phyloP scores from a whole-genome alignment of 2,113 vertebrate species.

The Sclerurus mexicanus region DNA sequence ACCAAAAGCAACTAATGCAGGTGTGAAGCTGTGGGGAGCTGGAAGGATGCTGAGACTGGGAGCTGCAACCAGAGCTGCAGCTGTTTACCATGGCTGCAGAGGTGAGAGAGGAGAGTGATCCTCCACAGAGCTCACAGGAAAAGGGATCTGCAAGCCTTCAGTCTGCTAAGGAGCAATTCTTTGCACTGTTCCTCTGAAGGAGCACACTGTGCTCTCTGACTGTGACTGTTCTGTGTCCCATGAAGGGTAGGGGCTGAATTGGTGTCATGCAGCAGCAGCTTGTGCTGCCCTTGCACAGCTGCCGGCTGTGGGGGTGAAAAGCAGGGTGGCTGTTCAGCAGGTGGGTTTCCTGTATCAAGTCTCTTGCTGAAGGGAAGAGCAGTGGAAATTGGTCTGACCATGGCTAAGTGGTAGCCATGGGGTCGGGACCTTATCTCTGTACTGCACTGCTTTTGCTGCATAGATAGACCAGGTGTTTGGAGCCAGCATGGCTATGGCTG shows the following conservation, averaged over 20 bases:
- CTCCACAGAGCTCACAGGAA: background rate
- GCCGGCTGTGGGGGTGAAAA: background rate
- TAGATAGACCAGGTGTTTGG: background rate
- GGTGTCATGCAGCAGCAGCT: accelerated
- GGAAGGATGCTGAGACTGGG: accelerated
- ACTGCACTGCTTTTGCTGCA: background rate
- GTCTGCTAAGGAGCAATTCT: background rate
- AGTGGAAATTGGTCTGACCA: accelerated
- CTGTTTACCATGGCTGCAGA: background rate
- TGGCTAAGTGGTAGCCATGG: background rate
- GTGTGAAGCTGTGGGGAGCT: background rate
- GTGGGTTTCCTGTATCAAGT: background rate
- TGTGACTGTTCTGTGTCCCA: accelerated
- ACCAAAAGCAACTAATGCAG: background rate
- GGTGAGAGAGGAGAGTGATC: background rate
- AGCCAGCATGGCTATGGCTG: background rate
- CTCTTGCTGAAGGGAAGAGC: background rate
- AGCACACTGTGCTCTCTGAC: accelerated
- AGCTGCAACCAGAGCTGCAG: background rate
- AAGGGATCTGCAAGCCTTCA: background rate
- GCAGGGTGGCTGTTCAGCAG: background rate
- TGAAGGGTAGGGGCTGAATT: background rate
- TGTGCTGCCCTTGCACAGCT: background rate
- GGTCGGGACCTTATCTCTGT: background rate
- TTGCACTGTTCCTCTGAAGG: background rate